A percentile compares a stretch with the other conserved stretches of the same genome.
Conservation (phyloP, 1,140 invertebrate species). For the Papilio polyxenes region DNA sequence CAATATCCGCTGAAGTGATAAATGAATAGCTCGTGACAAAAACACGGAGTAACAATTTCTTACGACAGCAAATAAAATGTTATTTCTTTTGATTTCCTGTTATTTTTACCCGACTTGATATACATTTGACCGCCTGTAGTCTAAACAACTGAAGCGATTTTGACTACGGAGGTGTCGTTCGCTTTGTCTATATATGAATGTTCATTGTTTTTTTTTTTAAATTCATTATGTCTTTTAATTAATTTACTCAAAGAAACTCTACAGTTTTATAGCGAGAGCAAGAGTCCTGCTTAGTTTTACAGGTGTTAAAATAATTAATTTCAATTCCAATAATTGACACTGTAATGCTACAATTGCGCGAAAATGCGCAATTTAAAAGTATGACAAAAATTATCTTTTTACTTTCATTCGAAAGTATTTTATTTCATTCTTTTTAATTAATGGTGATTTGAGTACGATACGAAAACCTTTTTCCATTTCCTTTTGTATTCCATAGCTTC, state of each 20-base stretch:
- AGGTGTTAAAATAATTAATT: too few species aligned
- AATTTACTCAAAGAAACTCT: not conserved
- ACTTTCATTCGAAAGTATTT: not conserved
- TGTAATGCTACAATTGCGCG: too few species aligned
- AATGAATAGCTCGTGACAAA: not conserved
- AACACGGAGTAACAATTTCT: not conserved
- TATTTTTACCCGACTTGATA: too few species aligned
- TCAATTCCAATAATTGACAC: too few species aligned
- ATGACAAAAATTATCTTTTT: not conserved
- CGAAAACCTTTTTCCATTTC: slow-evolving; percentile 3
- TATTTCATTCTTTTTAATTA: slow-evolving; percentile 3
- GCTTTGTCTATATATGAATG: too few species aligned
- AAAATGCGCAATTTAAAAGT: not conserved
- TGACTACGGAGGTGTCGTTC: too few species aligned
- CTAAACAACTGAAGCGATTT: too few species aligned
- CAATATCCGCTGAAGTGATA: not conserved
- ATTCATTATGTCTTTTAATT: too few species aligned
- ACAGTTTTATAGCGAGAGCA: too few species aligned
- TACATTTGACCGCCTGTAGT: too few species aligned
- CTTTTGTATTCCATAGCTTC: slow-evolving; percentile 5
- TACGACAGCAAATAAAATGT: not conserved
- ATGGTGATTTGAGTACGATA: not conserved
- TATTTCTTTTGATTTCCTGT: not conserved
- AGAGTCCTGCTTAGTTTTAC: too few species aligned
- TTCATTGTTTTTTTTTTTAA: not conserved